Evolutionary conservation across 2,113 vertebrate species (phyloP).

Genomic region (Aegotheles bennettii): DNA sequence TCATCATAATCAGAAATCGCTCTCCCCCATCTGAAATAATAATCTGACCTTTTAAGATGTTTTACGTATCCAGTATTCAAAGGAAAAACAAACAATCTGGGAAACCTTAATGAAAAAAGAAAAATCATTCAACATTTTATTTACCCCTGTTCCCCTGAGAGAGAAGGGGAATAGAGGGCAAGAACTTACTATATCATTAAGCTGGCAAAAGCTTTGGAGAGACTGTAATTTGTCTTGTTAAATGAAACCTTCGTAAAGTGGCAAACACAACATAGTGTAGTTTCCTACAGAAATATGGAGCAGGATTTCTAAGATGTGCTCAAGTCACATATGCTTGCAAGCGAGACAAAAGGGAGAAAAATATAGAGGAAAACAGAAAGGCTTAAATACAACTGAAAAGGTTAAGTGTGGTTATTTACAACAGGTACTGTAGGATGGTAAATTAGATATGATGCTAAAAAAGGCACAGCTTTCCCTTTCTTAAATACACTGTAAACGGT

Average conservation of each 20-base stretch:
- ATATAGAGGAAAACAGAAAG: conserved; percentile 81
- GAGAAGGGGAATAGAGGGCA: not conserved
- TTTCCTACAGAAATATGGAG: conserved; percentile 34
- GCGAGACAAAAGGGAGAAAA: conserved; percentile 52
- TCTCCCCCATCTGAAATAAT: conserved; percentile 11
- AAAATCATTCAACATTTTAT: not conserved
- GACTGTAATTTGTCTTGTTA: conserved; percentile 15
- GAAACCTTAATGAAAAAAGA: not conserved
- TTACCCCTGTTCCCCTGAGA: not conserved
- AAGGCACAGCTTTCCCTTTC: conserved; percentile 99
- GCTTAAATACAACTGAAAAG: conserved; percentile 83
- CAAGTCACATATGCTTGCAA: conserved; percentile 52
- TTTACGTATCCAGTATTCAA: conserved; percentile 14
- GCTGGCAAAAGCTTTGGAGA: conserved; percentile 28
- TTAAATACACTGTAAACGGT: conserved; percentile 99
- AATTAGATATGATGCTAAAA: conserved; percentile 96
- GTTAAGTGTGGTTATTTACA: conserved; percentile 94
- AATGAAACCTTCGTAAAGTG: conserved; percentile 44
- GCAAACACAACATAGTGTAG: not conserved
- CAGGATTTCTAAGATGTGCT: conserved; percentile 41
- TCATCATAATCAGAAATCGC: not conserved
- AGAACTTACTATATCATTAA: not conserved
- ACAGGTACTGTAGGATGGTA: conserved; percentile 93
- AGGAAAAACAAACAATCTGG: conserved; percentile 9
- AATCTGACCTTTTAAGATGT: conserved; percentile 26